Base-by-base conservation (phyloP, 1,140 invertebrate species). In the Globodera rostochiensis region DNA sequence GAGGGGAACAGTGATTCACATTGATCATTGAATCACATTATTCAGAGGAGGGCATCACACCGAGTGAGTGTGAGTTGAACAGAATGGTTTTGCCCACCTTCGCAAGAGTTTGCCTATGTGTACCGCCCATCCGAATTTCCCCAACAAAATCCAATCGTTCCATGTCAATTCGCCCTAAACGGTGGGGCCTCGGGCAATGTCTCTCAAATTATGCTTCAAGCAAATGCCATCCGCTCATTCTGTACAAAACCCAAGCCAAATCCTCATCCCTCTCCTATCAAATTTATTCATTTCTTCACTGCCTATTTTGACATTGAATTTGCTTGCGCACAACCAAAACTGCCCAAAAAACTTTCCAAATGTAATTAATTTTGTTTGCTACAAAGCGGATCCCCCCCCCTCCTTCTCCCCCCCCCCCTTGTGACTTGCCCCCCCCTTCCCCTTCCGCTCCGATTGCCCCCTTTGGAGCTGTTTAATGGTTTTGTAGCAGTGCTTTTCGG, bases 301-400 rank as follows among this genome's bases (percentile, higher is more conserved):
- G 11, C 15, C 57, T 47, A 71, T 71, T 36, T n/a, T 71, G 69
- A 71, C 69, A 71, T 71, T 71, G 6, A 25, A 71, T 71, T 71
- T 71, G n/a, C 21, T 36, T 47, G 69, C 25, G 25, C 25, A 60
- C 57, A 4, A 60, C 57, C 57, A 60, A 53, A 60, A 60, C 57
- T 60, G 57, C 57, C 57, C 15, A 60, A 60, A 60, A 36, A 71
- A 45, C 36, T 11, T 71, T 36, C 69, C 25, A 11, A 71, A 47
- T 64, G 11, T 77, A 66, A 64, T 66, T 66, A 77, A 77, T n/a
- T 76, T 77, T 47, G 73, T 74, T 25, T 47, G 75, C 75, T 60
- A 19, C 75, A 57, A 77, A 77, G 46, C 66, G 75, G 66, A 60
- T 67, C 75, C 64, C 45, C 13, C 45, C 57, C 19, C 46, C 25